These are phyloP conservation scores for Apocrypta bakeri DNA, from an alignment of 1,140 invertebrate species.

Conservation along the genomic window DNA sequence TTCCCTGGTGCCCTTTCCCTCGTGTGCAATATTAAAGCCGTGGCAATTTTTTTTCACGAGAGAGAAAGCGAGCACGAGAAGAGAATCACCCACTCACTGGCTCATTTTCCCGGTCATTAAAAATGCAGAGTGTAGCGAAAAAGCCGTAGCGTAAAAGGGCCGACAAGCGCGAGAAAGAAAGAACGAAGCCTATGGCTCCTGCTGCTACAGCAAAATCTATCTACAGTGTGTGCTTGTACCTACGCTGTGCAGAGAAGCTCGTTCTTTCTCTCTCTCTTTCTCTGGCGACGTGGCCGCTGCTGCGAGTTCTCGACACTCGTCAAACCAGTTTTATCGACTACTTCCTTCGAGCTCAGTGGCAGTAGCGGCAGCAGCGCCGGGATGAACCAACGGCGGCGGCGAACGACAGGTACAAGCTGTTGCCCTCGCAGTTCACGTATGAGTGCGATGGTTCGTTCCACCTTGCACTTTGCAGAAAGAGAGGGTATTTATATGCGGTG, in stretches of 20 bases:
- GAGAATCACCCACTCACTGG: not conserved
- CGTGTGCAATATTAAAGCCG: slow-evolving; percentile 1
- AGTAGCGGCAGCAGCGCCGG: slow-evolving; percentile 55
- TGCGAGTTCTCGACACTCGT: slow-evolving; percentile 66
- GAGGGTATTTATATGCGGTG: slow-evolving; percentile 27
- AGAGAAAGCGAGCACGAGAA: not conserved
- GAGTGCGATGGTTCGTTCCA: slow-evolving; percentile 27
- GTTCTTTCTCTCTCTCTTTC: not conserved
- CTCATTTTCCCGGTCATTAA: slow-evolving; percentile 10
- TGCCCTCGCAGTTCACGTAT: slow-evolving; percentile 20
- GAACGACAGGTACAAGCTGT: slow-evolving; percentile 42
- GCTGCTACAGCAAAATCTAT: not conserved
- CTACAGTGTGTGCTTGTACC: not conserved
- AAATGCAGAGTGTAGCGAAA: not conserved
- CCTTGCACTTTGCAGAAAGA: not conserved
- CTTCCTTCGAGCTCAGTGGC: slow-evolving; percentile 63
- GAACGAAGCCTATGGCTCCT: not conserved
- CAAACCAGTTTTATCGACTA: slow-evolving; percentile 74
- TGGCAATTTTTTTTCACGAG: not conserved
- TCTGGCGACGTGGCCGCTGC: slow-evolving; percentile 23
- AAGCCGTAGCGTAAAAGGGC: slow-evolving; percentile 29
- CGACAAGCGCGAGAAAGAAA: slow-evolving; percentile 2
- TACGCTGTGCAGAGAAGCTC: not conserved
- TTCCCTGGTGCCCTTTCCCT: not conserved
- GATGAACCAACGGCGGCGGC: slow-evolving; percentile 52